Evolutionary conservation across 2,113 vertebrate genomes (phyloP).

Genomic region (Peromyscus polionotus): DNA sequence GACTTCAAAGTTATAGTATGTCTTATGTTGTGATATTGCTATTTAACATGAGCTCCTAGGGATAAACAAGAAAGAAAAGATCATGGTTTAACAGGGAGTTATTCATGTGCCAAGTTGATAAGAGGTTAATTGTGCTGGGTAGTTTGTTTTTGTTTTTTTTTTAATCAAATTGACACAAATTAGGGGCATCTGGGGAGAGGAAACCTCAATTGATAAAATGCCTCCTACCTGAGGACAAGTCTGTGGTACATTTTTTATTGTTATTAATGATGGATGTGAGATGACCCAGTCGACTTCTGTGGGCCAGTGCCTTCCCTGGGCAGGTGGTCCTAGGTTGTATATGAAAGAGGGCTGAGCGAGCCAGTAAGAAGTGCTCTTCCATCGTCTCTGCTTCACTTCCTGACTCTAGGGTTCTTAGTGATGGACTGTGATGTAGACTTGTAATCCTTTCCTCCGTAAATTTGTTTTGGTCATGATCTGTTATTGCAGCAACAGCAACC

Average conservation of each 20-base stretch:
- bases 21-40: background rate
- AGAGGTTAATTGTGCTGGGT: background rate
- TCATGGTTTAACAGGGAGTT: background rate
- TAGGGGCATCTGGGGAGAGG: background rate
- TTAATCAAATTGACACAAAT: background rate
- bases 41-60: background rate
- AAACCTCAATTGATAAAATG: background rate
- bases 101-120: background rate
- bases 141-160: background rate
- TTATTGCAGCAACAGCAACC: background rate
- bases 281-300: background rate
- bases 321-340: background rate
- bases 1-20: background rate
- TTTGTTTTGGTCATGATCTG: background rate
- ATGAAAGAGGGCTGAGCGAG: background rate
- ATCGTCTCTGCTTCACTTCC: background rate
- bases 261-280: background rate
- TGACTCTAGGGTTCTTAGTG: background rate
- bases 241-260: background rate
- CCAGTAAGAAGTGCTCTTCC: background rate
- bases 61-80: background rate
- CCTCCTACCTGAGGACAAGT: background rate
- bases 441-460: background rate
- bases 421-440: background rate
- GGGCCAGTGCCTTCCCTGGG: background rate